Evolutionary conservation across 92 coral and sea anemone species (phyloP), one percentile per base, ranked within the genome.

Genomic region (Diadumene lineata): DNA sequence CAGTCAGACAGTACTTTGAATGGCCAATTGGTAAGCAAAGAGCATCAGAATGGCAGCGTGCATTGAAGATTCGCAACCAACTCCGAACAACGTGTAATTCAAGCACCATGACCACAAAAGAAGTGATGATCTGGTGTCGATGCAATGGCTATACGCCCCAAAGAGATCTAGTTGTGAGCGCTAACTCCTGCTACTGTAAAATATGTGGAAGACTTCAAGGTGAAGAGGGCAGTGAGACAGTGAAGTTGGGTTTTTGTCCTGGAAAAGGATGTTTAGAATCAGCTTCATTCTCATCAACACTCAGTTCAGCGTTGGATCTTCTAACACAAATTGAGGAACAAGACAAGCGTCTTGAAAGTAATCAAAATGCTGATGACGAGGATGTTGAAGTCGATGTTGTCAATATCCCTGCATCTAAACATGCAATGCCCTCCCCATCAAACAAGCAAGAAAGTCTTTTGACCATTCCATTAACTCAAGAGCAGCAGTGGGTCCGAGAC

Each of bases 11-110:
- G 71, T 92, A 79, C 68, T 68, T 76, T 43, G 61, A 82, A 21
- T 96, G 99, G 99, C 86, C 79, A 51, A 56, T 87, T 24, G 93
- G 91, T 0, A 96, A 96, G 72, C 86, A 88, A 34, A 81, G 97
- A 79, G 99, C 97, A 17, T 87, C 91, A 13, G 99, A 96, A 79
- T 84, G 97, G 88, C 99, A 96, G 71, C 89, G 96, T 44, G 85
- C 99, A 26, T 69, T 81, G 31, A 92, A 93, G 58, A 68, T 96
- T 48, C 85, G 75, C 33, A 64, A 76, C 1, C 75, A 81, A 24
- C 48, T 94, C 13, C 73, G 33, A 19, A 68, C 56, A 22, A 50
- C 79, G 26, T 23, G 46, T 31, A 81, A 61, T 6, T 72, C 82
- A 7, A 73, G 83, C 74, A 74, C 60, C 19, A 74, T 92, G 26